Evolutionary conservation across 1,140 invertebrate species (phyloP).

Genomic region (Pissodes strobi): DNA sequence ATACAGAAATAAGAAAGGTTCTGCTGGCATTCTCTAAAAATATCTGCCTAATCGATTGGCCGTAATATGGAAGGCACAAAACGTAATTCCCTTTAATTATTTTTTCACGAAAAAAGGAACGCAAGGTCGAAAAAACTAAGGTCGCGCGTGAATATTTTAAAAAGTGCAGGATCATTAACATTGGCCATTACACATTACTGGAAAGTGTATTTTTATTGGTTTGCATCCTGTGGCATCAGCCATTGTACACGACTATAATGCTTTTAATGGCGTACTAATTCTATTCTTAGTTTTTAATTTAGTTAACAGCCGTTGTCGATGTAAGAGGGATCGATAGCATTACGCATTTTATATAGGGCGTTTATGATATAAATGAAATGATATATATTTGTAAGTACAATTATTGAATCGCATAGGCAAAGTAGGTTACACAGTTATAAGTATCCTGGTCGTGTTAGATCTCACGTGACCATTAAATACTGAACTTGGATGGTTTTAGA

Average conservation of each 20-base stretch:
- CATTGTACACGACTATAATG: not conserved
- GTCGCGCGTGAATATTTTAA: conserved; percentile 2
- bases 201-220: not conserved
- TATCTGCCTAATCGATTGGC: conserved; percentile 3
- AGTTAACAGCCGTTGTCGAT: not conserved
- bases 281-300: conserved; percentile 26
- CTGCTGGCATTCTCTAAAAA: conserved; percentile 3
- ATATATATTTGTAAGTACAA: too few species aligned
- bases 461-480: too few species aligned
- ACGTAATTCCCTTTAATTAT: not conserved
- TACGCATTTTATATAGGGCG: too few species aligned
- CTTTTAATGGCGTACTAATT: conserved; percentile 1
- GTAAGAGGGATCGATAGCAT: not conserved
- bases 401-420: too few species aligned
- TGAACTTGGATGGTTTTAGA: too few species aligned
- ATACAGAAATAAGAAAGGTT: not conserved
- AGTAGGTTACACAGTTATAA: too few species aligned
- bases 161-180: not conserved
- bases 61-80: not conserved
- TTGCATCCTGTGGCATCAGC: not conserved
- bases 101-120: not conserved
- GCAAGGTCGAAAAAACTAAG: not conserved
- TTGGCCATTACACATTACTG: not conserved
- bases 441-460: too few species aligned
- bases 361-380: too few species aligned